Base-by-base conservation (phyloP, 2,797 vertebrate genomes). In the Mionectes olivaceus region DNA sequence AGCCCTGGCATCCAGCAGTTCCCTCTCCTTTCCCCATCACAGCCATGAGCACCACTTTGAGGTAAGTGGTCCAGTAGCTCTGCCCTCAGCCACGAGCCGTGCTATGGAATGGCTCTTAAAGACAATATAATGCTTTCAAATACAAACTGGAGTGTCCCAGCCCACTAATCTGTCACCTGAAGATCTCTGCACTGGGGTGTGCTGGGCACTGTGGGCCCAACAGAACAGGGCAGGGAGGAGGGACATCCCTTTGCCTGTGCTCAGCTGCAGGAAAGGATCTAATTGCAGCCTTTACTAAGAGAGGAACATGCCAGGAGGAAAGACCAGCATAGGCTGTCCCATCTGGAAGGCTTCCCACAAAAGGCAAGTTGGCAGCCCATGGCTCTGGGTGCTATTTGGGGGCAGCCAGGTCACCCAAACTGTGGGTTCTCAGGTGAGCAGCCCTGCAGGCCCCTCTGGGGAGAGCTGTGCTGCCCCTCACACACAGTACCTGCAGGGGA, bases 401-500 rank as follows among this genome's bases (percentile, higher is more conserved):
- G 70, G 39, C 65, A 87, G 57, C 18, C 59, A 50, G 55, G 19
- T 22, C 74, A 25, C 12, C 28, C 9, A 4, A 19, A 41, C 33
- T 10, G 59, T 5, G 5, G 33, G 39, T 5, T 33, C 32, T 47
- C 19, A 33, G 75, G n/a, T 10, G 16, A 78, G 35, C 78, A 32
- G 91, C 41, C 39, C 47, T 30, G 56, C 1, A 3, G 13, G 37
- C 12, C 46, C 5, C 57, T 23, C 28, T 0, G 0, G 22, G 41
- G 30, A 74, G 37, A 56, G 74, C 56, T 27, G 19, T 1, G 2
- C 13, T 47, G 43, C 7, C 41, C 37, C 15, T 12, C 1, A 0
- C 65, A 61, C 15, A 3, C 0, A 0, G 59, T 7, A 83, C 44
- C 52, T 1, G 0, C 0, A 8, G 46, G 52, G 46, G 60, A 44